Percentiles rank a stretch among this genome's conserved stretches.
Evolutionary conservation across 2,113 vertebrate genomes (phyloP).

Genomic region (Dolichallabes microphthalmus): DNA sequence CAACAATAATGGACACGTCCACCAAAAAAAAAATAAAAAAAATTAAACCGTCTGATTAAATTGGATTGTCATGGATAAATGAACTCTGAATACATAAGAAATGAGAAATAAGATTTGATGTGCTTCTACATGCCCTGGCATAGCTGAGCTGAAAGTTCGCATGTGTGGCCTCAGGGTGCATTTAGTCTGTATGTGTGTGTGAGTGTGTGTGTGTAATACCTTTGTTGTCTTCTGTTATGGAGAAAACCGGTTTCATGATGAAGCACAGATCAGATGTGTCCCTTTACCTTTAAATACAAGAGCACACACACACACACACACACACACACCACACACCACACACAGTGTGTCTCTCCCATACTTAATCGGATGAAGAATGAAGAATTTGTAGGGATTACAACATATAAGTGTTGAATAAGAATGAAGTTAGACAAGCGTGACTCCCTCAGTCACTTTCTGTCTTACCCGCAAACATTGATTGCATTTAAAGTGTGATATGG

Average conservation of each 20-base stretch:
- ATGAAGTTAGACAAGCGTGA: background rate
- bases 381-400: slow-evolving; percentile 13
- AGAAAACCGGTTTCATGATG: slow-evolving; percentile 32
- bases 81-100: background rate
- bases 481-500: background rate
- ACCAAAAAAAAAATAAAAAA: background rate
- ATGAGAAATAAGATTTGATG: background rate
- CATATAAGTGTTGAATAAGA: background rate
- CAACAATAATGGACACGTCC: background rate
- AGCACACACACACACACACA: no score
- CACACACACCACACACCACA: slow-evolving; percentile 10
- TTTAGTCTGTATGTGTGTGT: background rate
- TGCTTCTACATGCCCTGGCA: slow-evolving; percentile 26
- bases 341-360: background rate
- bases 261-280: slow-evolving; percentile 4
- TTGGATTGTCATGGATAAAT: background rate
- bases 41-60: background rate
- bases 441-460: background rate
- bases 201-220: background rate
- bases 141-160: slow-evolving; percentile 3
- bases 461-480: background rate
- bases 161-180: slow-evolving; percentile 27
- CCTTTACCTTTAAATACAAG: background rate
- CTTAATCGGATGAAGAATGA: slow-evolving; percentile 5
- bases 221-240: slow-evolving; percentile 23